Evolutionary conservation across 64 coral and sea anemone species (phyloP), one percentile per base, ranked within the genome.

Genomic region (Cladopsammia gracilis): DNA sequence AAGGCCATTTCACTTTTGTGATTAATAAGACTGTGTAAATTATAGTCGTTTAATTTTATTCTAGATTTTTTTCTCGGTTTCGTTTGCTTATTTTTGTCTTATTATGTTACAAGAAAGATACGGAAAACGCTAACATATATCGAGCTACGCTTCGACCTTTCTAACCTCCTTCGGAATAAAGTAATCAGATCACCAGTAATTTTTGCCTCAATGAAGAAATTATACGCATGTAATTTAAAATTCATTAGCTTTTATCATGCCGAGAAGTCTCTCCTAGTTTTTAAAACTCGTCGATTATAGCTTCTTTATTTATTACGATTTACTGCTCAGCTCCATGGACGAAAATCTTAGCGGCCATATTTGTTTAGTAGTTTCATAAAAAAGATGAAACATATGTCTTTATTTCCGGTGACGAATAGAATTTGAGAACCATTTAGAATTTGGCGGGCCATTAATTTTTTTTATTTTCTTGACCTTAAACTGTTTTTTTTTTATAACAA

Each of bases 391-490:
- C 78, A 82, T 20, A 64, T 25, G 42, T 84, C 47, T 67, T 13
- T 50, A 84, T 64, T 84, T 84, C 80, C 80, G 80, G 80, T 12
- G 42, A 22, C 14, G 46, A 67, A 68, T 22, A 67, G 7, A 49
- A 80, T 18, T 45, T 34, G 16, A 16, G 24, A 16, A 24, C 6
- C 66, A 18, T 75, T 50, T 64, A 10, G 46, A 12, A 49, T 84
- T 84, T 68, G 19, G 20, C 45, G 2, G 14, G 60, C 34, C 13
- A 84, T 10, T 20, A 84, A 50, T 4, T 15, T 23, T 62, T 49
- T 75, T 43, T 44, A 45, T 16, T 64, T 18, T 72, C 70, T 25
- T 44, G 42, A 44, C 45, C 25, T 72, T 72, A 13, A 72, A 72
- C 26, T 25, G 22, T 0, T 10, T 23, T 69, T 24, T 24, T 34